A percentile compares a stretch with the other conserved stretches of the same genome.
Conservation (phyloP, 1,140 invertebrate species). For the Homarus americanus region DNA sequence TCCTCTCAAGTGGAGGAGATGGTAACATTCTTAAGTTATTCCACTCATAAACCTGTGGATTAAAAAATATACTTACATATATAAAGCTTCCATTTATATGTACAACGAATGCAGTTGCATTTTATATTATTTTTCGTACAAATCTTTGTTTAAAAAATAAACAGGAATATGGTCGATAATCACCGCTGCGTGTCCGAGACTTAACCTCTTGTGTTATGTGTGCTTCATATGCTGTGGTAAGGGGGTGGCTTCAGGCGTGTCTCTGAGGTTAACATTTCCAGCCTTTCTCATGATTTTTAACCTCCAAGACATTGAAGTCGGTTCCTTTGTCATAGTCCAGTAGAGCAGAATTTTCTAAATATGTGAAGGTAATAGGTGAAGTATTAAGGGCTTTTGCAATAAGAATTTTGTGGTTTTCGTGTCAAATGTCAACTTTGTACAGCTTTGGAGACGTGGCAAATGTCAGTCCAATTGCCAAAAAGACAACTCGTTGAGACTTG, state of each 20-base stretch:
- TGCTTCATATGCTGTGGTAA: background rate
- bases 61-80: background rate
- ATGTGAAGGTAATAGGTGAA: slow-evolving; percentile 1
- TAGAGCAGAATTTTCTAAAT: background rate
- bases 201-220: background rate
- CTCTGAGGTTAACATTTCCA: background rate
- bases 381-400: slow-evolving; percentile 16
- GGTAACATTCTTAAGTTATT: too few species aligned
- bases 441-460: slow-evolving; percentile 9
- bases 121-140: background rate
- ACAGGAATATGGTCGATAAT: background rate
- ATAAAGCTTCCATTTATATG: background rate
- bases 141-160: background rate
- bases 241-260: background rate
- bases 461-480: background rate
- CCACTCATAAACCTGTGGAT: too few species aligned
- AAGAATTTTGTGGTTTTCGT: background rate
- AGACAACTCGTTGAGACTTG: background rate
- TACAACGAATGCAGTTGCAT: background rate
- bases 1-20: too few species aligned
- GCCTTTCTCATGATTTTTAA: background rate
- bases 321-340: background rate
- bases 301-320: background rate
- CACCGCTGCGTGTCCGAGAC: background rate
- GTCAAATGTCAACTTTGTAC: background rate